Evolutionary conservation across 2,888 invertebrate genomes (phyloP).

Genomic region (Pammene fasciana): DNA sequence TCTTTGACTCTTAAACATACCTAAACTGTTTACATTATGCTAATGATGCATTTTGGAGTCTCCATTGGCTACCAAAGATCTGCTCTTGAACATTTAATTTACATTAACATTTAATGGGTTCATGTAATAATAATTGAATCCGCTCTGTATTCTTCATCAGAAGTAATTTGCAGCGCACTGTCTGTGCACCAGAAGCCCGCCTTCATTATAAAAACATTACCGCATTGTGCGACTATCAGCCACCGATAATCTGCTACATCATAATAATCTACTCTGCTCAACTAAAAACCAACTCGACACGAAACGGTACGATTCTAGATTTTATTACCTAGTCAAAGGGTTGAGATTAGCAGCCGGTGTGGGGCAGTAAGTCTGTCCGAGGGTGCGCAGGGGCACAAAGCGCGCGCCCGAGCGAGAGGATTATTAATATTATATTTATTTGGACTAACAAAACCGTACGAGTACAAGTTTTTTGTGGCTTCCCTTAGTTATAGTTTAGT

Average conservation of each 20-base stretch:
- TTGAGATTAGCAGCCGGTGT: neutral
- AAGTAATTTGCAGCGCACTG: slow-evolving; percentile 7
- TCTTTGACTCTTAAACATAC: too few species aligned
- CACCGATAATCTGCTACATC: slow-evolving; percentile 26
- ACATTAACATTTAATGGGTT: neutral
- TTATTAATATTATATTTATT: slow-evolving; percentile 41
- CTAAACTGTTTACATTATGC: too few species aligned
- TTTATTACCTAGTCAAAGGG: neutral
- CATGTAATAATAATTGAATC: neutral
- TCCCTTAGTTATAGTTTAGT: slow-evolving; percentile 30
- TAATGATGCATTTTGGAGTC: neutral
- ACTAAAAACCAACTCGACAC: neutral
- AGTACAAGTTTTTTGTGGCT: slow-evolving; percentile 27
- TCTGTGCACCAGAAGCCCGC: slow-evolving; percentile 22
- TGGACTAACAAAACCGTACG: slow-evolving; percentile 31
- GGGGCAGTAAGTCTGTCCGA: neutral
- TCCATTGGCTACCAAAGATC: neutral
- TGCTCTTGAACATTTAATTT: neutral
- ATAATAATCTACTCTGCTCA: slow-evolving; percentile 13
- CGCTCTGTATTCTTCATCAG: neutral
- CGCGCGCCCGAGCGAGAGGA: slow-evolving; percentile 23
- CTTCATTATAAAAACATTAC: slow-evolving; percentile 31
- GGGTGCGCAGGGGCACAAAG: slow-evolving; percentile 17
- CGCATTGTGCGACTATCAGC: slow-evolving; percentile 18
- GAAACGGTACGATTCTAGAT: neutral